Evolutionary conservation across 2,113 vertebrate species (phyloP).

Genomic region (Naja naja): DNA sequence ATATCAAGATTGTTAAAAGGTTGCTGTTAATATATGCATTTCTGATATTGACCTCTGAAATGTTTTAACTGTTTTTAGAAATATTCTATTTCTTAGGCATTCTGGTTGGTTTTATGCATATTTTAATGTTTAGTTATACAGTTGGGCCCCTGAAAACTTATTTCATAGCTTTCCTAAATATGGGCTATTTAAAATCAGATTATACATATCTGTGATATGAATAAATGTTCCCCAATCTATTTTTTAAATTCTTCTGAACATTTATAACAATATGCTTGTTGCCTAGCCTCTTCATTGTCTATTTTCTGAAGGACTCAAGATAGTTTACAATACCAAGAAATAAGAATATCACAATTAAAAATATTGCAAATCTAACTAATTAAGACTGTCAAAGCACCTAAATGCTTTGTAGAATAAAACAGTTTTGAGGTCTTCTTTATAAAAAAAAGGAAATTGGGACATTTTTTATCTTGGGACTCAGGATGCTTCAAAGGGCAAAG

Average conservation of each 20-base stretch:
- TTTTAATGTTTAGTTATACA: not conserved
- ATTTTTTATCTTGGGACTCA: not conserved
- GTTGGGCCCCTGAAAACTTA: not conserved
- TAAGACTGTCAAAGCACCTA: not conserved
- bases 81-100: not conserved
- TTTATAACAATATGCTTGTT: not conserved
- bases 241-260: not conserved
- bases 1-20: not conserved
- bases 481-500: not conserved
- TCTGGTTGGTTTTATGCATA: not conserved
- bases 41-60: not conserved
- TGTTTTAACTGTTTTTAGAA: not conserved
- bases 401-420: not conserved
- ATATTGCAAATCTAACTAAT: not conserved
- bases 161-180: not conserved
- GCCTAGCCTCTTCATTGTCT: not conserved
- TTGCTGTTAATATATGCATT: not conserved
- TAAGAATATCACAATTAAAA: not conserved
- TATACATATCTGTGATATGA: not conserved
- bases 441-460: not conserved
- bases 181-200: not conserved
- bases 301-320: not conserved
- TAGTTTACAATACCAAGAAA: not conserved
- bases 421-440: not conserved
- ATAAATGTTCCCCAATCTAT: not conserved